Conservation (phyloP, 2,888 invertebrate genomes). For the Monopis laevigella region DNA sequence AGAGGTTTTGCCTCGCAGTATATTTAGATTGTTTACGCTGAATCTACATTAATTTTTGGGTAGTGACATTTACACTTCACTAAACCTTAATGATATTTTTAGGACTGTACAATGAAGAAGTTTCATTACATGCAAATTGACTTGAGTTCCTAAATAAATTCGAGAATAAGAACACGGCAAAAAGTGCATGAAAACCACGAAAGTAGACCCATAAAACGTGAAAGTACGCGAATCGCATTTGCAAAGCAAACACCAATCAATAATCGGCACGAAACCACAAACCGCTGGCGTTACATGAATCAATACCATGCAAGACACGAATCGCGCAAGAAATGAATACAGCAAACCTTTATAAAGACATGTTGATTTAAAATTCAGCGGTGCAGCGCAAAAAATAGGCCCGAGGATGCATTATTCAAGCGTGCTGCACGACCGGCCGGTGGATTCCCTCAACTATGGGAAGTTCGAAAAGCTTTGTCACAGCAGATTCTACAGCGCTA, state of each 20-base stretch:
- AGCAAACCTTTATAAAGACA: constrained; percentile 41
- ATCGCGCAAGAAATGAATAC: constrained; percentile 41
- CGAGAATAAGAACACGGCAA: too few species aligned
- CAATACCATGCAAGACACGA: constrained; percentile 15
- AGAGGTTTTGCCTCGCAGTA: too few species aligned
- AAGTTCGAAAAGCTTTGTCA: too few species aligned
- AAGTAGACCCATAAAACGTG: constrained; percentile 8
- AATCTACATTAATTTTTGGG: too few species aligned
- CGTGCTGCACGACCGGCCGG: constrained; percentile 52
- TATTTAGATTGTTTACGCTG: too few species aligned
- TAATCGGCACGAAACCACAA: constrained; percentile 25
- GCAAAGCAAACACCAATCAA: constrained; percentile 21
- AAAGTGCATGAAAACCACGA: too few species aligned
- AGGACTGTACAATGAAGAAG: too few species aligned
- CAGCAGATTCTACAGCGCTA: constrained; percentile 3
- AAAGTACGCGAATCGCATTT: constrained; percentile 1
- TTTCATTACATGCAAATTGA: too few species aligned
- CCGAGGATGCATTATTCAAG: constrained; percentile 52
- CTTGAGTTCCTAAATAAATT: too few species aligned
- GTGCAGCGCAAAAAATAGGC: constrained; percentile 58
- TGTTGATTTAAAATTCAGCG: constrained; percentile 56
- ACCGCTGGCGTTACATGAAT: constrained; percentile 52
- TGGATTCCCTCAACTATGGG: constrained; percentile 5
- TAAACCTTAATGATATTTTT: too few species aligned
- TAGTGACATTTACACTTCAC: too few species aligned